Percentiles rank a stretch among this genome's conserved stretches.
Evolutionary conservation across 1,140 invertebrate species (phyloP).

Genomic region (Hylaeus anthracinus): DNA sequence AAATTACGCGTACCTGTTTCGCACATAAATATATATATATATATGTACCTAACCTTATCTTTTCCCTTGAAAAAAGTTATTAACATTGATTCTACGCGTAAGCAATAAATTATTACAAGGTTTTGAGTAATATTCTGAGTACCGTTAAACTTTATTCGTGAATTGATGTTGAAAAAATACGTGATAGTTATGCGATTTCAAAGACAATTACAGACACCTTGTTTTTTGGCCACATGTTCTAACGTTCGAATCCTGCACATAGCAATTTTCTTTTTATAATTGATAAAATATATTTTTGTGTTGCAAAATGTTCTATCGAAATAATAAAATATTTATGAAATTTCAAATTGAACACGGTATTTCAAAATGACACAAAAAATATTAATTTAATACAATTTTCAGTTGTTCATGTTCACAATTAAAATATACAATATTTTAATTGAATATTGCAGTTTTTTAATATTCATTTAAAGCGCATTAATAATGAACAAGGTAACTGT

Average conservation of each 20-base stretch:
- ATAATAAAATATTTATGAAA: not conserved
- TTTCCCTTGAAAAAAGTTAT: not conserved
- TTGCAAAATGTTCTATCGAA: not conserved
- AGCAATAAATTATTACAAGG: not conserved
- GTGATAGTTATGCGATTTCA: not conserved
- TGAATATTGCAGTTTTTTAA: not conserved
- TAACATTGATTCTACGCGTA: not conserved
- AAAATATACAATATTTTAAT: not conserved
- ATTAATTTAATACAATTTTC: not conserved
- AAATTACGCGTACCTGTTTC: not conserved
- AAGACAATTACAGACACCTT: not conserved
- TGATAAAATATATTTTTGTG: not conserved
- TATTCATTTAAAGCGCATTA: slow-evolving; percentile 15
- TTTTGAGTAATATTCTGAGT: not conserved
- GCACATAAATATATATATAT: slow-evolving; percentile 1
- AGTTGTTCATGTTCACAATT: not conserved
- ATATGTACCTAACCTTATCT: slow-evolving; percentile 29
- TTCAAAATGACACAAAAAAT: not conserved
- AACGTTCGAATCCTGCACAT: slow-evolving; percentile 20
- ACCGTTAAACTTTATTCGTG: too few species aligned
- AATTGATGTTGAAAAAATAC: not conserved
- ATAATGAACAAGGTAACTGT: slow-evolving; percentile 30
- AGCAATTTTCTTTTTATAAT: slow-evolving; percentile 14
- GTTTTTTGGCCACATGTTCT: not conserved
- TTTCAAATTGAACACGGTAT: not conserved